Base-by-base conservation (phyloP, 2,888 invertebrate species). In the Pammene fasciana region DNA sequence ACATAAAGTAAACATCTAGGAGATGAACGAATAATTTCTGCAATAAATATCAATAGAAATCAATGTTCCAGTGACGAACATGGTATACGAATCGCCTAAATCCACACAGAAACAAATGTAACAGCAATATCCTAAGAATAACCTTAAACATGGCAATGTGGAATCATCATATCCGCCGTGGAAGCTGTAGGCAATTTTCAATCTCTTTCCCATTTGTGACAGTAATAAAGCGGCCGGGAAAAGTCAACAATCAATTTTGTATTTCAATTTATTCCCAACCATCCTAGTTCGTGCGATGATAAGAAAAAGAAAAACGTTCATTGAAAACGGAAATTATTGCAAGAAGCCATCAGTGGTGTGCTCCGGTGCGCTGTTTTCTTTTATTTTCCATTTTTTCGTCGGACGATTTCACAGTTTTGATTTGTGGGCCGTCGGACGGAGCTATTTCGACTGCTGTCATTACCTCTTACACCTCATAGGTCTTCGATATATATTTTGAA, bases 161-260 rank as follows among this genome's bases (percentile, higher is more conserved):
- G 77, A 83, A 81, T 80, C 83, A 76, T 82, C 77, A 80, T 84
- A 87, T 87, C 86, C 81, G 84, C 76, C 82, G 79, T 72, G 82
- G 76, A 78, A 81, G 68, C 86, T 81, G 83, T 84, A 86, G 87
- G 86, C 88, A 91, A 90, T 91, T 89, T 90, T 87, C 92, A 92
- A 92, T 92, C 88, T 88, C 84, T 86, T 90, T 89, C 88, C 91
- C 87, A 92, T 92, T 92, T 92, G 89, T 90, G 89, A 87, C 91
- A 90, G 92, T 91, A 93, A 92, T 93, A 92, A 92, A 92, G 86
- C 89, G 86, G 79, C 89, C 88, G 90, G 91, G 88, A 86, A 90
- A 90, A 88, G 90, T 90, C 92, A 93, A 93, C 93, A 93, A 92
- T 92, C 93, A 92, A 92, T 92, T 93, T 93, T 90, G 91, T 92